Conservation (phyloP, 2,888 invertebrate species). For the Polydrusus pterygomalis region DNA sequence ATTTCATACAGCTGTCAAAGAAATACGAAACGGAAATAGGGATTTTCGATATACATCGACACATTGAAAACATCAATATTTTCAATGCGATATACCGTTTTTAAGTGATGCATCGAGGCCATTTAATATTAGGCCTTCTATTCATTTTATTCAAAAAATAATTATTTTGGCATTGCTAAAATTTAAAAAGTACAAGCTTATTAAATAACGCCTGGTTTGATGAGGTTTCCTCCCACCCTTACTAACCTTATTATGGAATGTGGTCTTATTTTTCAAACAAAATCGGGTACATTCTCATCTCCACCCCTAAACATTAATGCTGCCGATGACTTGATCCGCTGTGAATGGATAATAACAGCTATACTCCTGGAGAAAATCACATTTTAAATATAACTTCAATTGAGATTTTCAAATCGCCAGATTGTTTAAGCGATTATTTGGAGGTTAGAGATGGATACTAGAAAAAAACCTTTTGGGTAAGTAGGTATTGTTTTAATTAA, state of each 20-base stretch:
- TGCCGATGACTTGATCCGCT: conserved; percentile 82
- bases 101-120: too few species aligned
- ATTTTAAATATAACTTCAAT: conserved; percentile 91
- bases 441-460: conserved; percentile 97
- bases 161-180: too few species aligned
- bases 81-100: too few species aligned
- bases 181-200: too few species aligned
- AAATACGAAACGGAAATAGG: too few species aligned
- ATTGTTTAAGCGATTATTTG: conserved; percentile 91
- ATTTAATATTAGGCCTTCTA: too few species aligned
- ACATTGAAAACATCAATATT: too few species aligned
- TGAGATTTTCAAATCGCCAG: conserved; percentile 89
- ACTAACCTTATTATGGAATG: conserved; percentile 88
- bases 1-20: too few species aligned
- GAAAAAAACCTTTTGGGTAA: conserved; percentile 89
- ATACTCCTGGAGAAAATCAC: conserved; percentile 96
- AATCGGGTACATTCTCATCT: conserved; percentile 85
- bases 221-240: too few species aligned
- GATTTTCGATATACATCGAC: too few species aligned
- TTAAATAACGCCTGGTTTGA: too few species aligned
- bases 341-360: conserved; percentile 97
- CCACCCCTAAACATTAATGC: conserved; percentile 73
- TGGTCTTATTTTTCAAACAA: conserved; percentile 90
- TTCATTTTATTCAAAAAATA: too few species aligned
- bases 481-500: not conserved